Evolutionary conservation across 92 coral and sea anemone species (phyloP).

Genomic region (Paragorgia papillata): DNA sequence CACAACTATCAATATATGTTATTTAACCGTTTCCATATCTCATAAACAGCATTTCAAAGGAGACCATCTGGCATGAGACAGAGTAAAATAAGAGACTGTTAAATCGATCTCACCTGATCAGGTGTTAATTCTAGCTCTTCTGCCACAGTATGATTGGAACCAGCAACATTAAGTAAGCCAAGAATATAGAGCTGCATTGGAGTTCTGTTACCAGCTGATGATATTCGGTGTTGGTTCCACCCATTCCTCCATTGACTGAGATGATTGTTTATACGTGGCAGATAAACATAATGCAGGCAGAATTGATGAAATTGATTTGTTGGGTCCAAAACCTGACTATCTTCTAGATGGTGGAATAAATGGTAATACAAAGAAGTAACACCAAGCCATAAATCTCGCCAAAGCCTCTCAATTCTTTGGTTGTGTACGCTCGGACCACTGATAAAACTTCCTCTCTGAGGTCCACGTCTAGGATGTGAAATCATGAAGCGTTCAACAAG

Average conservation of each 20-base stretch:
- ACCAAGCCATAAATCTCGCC: constrained; percentile 53
- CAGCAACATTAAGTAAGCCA: constrained; percentile 49
- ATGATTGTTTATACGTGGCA: constrained; percentile 56
- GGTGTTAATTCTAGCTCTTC: constrained; percentile 50
- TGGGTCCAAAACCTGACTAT: constrained; percentile 53
- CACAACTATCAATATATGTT: too few relatives aligned
- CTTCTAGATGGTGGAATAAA: constrained; percentile 56
- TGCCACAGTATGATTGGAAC: constrained; percentile 51
- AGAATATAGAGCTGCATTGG: constrained; percentile 62
- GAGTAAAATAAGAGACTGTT: not conserved
- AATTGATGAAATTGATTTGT: constrained; percentile 44
- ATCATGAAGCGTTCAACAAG: too few relatives aligned
- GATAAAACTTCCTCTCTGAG: too few relatives aligned
- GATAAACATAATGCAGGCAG: constrained; percentile 48
- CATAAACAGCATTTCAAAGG: not conserved
- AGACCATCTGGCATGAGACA: too few relatives aligned
- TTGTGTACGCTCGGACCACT: too few relatives aligned
- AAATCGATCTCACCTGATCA: not conserved
- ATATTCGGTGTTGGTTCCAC: constrained; percentile 51
- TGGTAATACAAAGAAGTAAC: constrained; percentile 53
- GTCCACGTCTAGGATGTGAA: too few relatives aligned
- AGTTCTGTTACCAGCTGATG: constrained; percentile 57
- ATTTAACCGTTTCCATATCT: too few relatives aligned
- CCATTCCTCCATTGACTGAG: constrained; percentile 57
- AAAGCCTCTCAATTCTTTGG: constrained; percentile 44